A percentile compares a stretch with the other conserved stretches of the same genome.
phyloP scores from a whole-genome alignment of 1,140 invertebrate genomes.

The Battus philenor region DNA sequence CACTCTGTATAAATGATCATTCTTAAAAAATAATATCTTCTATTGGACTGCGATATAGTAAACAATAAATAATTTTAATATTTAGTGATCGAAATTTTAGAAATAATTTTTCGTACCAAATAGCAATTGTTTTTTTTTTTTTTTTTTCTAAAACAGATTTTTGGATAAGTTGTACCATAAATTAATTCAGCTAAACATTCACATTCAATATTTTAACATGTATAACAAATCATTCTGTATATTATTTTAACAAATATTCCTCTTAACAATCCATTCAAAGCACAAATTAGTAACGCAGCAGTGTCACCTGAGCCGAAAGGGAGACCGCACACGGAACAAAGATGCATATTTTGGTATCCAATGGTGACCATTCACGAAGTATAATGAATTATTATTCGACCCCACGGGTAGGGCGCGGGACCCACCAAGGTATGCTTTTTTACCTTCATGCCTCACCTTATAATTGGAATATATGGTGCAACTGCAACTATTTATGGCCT shows the following conservation, averaged over 20 bases:
- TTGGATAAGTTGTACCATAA: too few species aligned
- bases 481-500: constrained; percentile 54
- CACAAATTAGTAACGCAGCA: constrained; percentile 61
- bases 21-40: too few species aligned
- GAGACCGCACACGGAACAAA: constrained; percentile 59
- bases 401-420: constrained; percentile 43
- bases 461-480: constrained; percentile 53
- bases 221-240: too few species aligned
- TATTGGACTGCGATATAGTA: too few species aligned
- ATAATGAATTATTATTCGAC: constrained; percentile 67
- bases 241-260: not conserved
- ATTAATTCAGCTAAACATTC: too few species aligned
- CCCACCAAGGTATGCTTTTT: constrained; percentile 40
- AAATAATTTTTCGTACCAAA: too few species aligned
- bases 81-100: too few species aligned
- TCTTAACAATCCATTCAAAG: constrained; percentile 20
- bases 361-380: constrained; percentile 48
- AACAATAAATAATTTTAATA: too few species aligned
- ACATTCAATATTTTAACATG: too few species aligned
- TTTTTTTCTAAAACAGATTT: too few species aligned
- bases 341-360: constrained; percentile 57
- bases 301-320: constrained; percentile 63
- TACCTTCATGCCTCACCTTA: constrained; percentile 44
- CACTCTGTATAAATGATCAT: too few species aligned
- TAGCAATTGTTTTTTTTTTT: too few species aligned